These are phyloP conservation scores for Gulo gulo DNA, from an alignment of 2,113 vertebrate genomes.

Conservation along the genomic window DNA sequence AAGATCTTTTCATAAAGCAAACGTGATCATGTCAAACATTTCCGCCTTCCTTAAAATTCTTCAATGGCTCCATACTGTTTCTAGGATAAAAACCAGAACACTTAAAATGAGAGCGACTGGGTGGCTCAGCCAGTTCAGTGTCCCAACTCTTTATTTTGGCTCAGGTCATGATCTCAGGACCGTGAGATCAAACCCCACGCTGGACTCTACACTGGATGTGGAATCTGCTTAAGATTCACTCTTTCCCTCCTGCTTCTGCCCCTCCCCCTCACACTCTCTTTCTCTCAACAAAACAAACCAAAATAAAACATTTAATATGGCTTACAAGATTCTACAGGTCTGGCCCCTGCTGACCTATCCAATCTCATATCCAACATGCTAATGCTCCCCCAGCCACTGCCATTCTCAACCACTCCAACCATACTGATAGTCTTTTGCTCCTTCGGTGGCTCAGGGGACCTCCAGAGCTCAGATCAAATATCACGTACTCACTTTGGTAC, in stretches of 20 bases:
- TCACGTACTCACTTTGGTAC: background rate
- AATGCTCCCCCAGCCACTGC: accelerated
- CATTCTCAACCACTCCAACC: background rate
- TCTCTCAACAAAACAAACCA: background rate
- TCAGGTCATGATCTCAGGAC: background rate
- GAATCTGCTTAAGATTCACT: background rate
- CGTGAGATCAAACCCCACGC: background rate
- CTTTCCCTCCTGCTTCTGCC: background rate
- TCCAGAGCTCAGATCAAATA: background rate
- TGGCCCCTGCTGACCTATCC: background rate
- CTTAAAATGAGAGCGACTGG: background rate
- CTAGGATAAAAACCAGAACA: background rate
- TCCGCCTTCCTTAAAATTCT: background rate
- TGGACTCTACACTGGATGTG: background rate
- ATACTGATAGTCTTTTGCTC: background rate
- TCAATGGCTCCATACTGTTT: background rate
- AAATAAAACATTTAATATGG: background rate
- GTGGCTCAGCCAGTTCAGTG: background rate
- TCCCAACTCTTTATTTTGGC: background rate
- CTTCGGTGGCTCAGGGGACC: background rate
- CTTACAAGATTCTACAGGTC: background rate
- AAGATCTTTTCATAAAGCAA: constrained; percentile 15
- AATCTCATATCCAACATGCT: background rate
- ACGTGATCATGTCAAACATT: constrained; percentile 13
- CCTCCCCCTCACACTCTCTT: background rate